These are phyloP conservation scores for Sebastes hubbsi DNA, from an alignment of 2,797 vertebrate species.

Conservation along the genomic window DNA sequence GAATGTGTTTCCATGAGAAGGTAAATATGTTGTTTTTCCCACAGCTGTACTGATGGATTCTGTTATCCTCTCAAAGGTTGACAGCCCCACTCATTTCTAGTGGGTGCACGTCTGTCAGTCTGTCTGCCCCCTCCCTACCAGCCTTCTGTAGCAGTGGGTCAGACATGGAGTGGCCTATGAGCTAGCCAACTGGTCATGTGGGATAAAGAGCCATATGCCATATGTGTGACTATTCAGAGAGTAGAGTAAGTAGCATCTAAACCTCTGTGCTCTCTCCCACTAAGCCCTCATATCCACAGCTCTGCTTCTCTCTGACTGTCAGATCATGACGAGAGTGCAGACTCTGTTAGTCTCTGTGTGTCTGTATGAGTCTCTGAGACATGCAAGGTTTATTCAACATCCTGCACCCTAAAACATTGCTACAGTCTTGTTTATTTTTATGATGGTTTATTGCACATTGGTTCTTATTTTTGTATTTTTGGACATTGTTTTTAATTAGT, in stretches of 20 bases:
- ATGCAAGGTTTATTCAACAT: too few relatives aligned
- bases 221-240: constrained; percentile 27
- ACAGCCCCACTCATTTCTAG: constrained; percentile 14
- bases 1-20: background rate
- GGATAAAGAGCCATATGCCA: constrained; percentile 24
- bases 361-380: background rate
- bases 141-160: constrained; percentile 20
- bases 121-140: background rate
- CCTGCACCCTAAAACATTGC: too few relatives aligned
- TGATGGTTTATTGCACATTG: background rate
- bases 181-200: constrained; percentile 22
- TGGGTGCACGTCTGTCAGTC: background rate
- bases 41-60: background rate
- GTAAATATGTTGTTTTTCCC: constrained; percentile 21
- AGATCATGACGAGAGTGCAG: background rate
- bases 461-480: background rate
- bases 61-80: background rate
- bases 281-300: constrained; percentile 8
- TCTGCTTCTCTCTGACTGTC: background rate
- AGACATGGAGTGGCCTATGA: constrained; percentile 23
- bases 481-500: background rate
- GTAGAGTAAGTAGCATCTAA: constrained; percentile 12
- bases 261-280: constrained; percentile 10
- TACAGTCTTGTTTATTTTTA: background rate
- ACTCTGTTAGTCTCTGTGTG: background rate